A percentile compares a stretch with the other conserved stretches of the same genome.
phyloP scores from a whole-genome alignment of 2,888 invertebrate genomes.

The Microctonus brassicae region DNA sequence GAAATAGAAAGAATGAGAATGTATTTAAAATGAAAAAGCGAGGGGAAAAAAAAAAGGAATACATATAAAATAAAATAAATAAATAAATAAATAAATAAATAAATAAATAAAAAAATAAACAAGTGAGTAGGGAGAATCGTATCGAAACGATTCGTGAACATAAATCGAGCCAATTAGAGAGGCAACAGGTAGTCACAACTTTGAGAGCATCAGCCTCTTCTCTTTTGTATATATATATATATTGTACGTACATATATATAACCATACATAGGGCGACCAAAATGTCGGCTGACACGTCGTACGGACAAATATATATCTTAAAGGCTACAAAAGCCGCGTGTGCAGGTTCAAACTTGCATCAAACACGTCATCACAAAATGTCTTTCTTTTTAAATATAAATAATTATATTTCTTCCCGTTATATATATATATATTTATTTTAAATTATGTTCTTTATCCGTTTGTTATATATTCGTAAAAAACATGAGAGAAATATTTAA shows the following conservation, averaged over 20 bases:
- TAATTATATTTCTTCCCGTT: too few species aligned
- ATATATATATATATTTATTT: too few species aligned
- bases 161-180: slow-evolving; percentile 62
- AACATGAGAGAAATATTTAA: too few species aligned
- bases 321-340: slow-evolving; percentile 32
- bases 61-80: too few species aligned
- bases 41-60: not conserved
- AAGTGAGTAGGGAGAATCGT: slow-evolving; percentile 41
- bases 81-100: not conserved
- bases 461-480: too few species aligned
- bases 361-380: not conserved
- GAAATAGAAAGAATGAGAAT: too few species aligned
- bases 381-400: not conserved
- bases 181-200: slow-evolving; percentile 58
- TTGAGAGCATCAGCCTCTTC: slow-evolving; percentile 44
- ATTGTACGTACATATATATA: too few species aligned
- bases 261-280: slow-evolving; percentile 30
- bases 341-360: not conserved
- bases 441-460: too few species aligned
- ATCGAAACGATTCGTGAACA: slow-evolving; percentile 49
- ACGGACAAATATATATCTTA: slow-evolving; percentile 51
- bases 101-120: slow-evolving; percentile 32
- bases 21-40: slow-evolving; percentile 4
- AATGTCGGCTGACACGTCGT: slow-evolving; percentile 36
- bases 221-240: slow-evolving; percentile 35